Evolutionary conservation across 2,797 vertebrate species (phyloP).

Genomic region (Lophius americanus): DNA sequence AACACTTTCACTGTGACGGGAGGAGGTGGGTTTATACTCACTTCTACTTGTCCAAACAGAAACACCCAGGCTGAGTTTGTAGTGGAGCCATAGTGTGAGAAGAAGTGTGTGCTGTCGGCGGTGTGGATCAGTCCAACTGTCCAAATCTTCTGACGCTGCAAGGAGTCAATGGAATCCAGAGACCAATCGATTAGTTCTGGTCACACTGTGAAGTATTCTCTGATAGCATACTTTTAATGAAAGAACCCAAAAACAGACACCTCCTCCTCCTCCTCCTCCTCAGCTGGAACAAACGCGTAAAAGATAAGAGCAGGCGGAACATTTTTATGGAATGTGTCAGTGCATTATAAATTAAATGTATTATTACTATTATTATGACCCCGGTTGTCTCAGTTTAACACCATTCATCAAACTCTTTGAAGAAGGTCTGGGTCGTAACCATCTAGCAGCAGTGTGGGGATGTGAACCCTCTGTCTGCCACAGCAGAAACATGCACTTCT

Average conservation of each 20-base stretch:
- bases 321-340: no score
- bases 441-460: conserved; percentile 7
- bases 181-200: no score
- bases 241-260: no score
- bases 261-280: no score
- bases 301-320: no score
- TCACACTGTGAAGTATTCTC: no score
- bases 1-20: background rate
- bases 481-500: background rate
- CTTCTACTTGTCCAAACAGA: conserved; percentile 11
- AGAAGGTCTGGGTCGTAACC: background rate
- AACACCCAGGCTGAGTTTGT: conserved; percentile 4
- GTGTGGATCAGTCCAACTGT: conserved; percentile 9
- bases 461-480: conserved; percentile 7
- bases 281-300: no score
- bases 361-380: no score
- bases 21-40: conserved; percentile 16
- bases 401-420: no score
- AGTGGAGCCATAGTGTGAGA: conserved; percentile 34
- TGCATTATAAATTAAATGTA: no score
- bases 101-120: conserved; percentile 1
- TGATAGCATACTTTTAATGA: no score
- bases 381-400: no score
- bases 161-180: conserved; percentile 8
- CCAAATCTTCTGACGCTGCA: conserved; percentile 16